A percentile compares a stretch with the other conserved stretches of the same genome.
phyloP scores from a whole-genome alignment of 1,140 invertebrate genomes.

The Cotesia vestalis region DNA sequence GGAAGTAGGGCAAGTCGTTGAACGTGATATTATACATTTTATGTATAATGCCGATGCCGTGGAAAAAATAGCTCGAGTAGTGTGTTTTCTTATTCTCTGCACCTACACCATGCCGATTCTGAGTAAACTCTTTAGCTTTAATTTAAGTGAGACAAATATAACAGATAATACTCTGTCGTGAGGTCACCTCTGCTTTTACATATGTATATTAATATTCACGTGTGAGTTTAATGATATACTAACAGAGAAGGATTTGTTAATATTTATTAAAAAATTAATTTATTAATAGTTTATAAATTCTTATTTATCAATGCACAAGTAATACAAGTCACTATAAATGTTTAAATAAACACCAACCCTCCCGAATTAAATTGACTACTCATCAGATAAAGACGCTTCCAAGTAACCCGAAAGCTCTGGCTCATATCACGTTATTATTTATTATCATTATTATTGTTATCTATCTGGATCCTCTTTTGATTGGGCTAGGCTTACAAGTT shows the following conservation, averaged over 20 bases:
- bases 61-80: conserved; percentile 52
- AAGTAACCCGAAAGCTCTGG: conserved; percentile 50
- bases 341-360: conserved; percentile 48
- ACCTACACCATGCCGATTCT: too few species aligned
- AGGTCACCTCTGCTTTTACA: conserved; percentile 50
- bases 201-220: too few species aligned
- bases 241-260: too few species aligned
- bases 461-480: neutral
- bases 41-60: conserved; percentile 9
- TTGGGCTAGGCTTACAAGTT: neutral
- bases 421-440: conserved; percentile 48
- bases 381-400: conserved; percentile 58
- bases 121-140: conserved; percentile 4
- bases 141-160: conserved; percentile 16
- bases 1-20: neutral
- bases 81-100: too few species aligned
- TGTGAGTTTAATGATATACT: too few species aligned
- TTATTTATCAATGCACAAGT: too few species aligned
- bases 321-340: conserved; percentile 53
- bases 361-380: conserved; percentile 53
- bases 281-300: too few species aligned
- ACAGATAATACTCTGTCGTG: conserved; percentile 43
- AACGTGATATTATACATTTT: neutral
- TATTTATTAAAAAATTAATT: too few species aligned
- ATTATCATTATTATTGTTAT: conserved; percentile 8